Conservation (phyloP, 2,113 vertebrate species). For the Anoplopoma fimbria region DNA sequence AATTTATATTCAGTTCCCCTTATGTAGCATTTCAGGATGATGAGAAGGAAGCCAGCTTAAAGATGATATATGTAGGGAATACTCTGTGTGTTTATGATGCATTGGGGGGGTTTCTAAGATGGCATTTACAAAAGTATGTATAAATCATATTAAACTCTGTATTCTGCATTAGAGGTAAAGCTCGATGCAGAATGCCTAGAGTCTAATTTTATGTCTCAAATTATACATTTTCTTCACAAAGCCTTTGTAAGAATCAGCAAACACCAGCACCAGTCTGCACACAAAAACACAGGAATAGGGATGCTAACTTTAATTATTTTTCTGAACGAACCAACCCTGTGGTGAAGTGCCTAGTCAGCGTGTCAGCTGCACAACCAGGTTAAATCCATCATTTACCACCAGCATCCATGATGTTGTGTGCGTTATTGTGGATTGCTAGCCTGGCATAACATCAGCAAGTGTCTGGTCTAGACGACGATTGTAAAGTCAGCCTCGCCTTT, state of each 20-base stretch:
- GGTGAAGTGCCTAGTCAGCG: no score
- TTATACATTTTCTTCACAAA: not conserved
- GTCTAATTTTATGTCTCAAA: not conserved
- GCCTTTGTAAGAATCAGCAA: not conserved
- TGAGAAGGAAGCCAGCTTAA: not conserved
- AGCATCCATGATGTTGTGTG: no score
- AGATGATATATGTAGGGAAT: conserved; percentile 4
- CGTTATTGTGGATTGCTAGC: no score
- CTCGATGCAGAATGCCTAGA: not conserved
- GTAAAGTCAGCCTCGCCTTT: no score
- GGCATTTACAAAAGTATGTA: not conserved
- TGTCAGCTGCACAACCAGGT: no score
- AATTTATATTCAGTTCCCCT: conserved; percentile 5
- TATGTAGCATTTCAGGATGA: not conserved
- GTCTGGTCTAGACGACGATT: no score
- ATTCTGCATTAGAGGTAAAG: not conserved
- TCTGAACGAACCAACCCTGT: no score
- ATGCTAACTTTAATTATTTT: no score
- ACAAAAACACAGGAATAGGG: no score
- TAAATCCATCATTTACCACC: no score
- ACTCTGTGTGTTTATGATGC: not conserved
- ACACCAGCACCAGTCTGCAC: not conserved
- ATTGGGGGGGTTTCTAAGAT: not conserved
- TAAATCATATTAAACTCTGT: not conserved
- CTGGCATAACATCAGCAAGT: no score